Evolutionary conservation across 1,140 invertebrate genomes (phyloP).

Genomic region (Uloborus diversus): DNA sequence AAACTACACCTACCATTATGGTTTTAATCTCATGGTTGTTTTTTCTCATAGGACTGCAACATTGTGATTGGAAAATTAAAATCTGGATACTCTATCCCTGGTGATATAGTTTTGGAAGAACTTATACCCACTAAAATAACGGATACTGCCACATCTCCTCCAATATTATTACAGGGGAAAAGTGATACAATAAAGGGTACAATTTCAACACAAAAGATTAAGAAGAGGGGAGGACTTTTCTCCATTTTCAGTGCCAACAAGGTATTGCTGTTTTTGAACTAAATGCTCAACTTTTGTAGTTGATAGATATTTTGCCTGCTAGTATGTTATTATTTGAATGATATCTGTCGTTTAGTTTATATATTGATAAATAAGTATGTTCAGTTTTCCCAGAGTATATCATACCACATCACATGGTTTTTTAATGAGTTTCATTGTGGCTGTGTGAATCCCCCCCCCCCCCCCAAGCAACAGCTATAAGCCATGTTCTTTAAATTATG

Average conservation of each 20-base stretch:
- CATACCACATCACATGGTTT: no score
- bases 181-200: slow-evolving; percentile 82
- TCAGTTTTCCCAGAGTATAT: no score
- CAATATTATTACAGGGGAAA: slow-evolving; percentile 42
- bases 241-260: slow-evolving; percentile 93
- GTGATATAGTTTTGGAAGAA: slow-evolving; percentile 96
- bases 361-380: no score
- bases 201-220: slow-evolving; percentile 80
- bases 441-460: no score
- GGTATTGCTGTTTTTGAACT: slow-evolving; percentile 71
- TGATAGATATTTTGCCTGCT: no score
- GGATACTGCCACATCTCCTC: slow-evolving; percentile 32
- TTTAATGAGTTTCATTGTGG: no score
- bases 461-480: no score
- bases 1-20: no score
- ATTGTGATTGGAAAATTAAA: slow-evolving; percentile 93
- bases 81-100: slow-evolving; percentile 91
- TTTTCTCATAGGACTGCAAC: slow-evolving; percentile 77
- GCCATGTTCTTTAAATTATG: no score
- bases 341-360: no score
- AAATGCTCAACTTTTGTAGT: neutral
- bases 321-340: no score
- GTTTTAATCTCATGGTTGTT: no score
- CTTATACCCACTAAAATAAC: slow-evolving; percentile 66
- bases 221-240: slow-evolving; percentile 88